Evolutionary conservation across 2,888 invertebrate genomes (phyloP).

Genomic region (Disparrhopalites patrizii): DNA sequence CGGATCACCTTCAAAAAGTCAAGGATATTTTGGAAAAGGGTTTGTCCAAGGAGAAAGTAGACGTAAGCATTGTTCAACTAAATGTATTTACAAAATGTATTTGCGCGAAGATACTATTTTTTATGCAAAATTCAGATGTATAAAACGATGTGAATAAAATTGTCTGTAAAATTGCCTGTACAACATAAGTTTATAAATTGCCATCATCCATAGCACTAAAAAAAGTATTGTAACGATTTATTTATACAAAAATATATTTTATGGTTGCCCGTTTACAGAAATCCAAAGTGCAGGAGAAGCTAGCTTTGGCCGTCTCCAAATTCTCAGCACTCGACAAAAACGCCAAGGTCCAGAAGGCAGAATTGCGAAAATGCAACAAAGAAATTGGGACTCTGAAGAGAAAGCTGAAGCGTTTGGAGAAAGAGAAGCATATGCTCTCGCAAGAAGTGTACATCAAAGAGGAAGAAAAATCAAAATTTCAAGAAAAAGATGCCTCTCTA

Average conservation of each 20-base stretch:
- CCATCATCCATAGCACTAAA: too few relatives aligned
- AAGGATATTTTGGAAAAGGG: not conserved
- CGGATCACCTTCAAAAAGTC: slow-evolving; percentile 1
- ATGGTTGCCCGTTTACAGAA: too few relatives aligned
- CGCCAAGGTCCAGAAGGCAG: slow-evolving; percentile 21
- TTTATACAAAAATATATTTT: too few relatives aligned
- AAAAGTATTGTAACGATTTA: too few relatives aligned
- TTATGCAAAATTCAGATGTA: not conserved
- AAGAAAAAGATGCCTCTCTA: slow-evolving; percentile 24
- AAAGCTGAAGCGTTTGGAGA: slow-evolving; percentile 33
- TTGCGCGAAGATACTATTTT: not conserved
- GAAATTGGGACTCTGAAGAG: slow-evolving; percentile 30
- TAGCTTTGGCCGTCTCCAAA: slow-evolving; percentile 21
- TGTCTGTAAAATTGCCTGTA: too few relatives aligned
- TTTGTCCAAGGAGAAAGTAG: not conserved
- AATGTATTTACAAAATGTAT: not conserved
- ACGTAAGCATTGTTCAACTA: slow-evolving; percentile 2
- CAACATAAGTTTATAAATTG: too few relatives aligned
- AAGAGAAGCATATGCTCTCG: slow-evolving; percentile 33
- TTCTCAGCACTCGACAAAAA: slow-evolving; percentile 26
- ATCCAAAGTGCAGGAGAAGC: slow-evolving; percentile 25
- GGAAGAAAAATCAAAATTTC: slow-evolving; percentile 29
- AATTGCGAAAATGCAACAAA: slow-evolving; percentile 31
- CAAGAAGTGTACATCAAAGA: slow-evolving; percentile 37
- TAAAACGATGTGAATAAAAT: too few relatives aligned